These are phyloP conservation scores for Microdon myrmicae DNA, from an alignment of 2,888 invertebrate species.

Conservation along the genomic window DNA sequence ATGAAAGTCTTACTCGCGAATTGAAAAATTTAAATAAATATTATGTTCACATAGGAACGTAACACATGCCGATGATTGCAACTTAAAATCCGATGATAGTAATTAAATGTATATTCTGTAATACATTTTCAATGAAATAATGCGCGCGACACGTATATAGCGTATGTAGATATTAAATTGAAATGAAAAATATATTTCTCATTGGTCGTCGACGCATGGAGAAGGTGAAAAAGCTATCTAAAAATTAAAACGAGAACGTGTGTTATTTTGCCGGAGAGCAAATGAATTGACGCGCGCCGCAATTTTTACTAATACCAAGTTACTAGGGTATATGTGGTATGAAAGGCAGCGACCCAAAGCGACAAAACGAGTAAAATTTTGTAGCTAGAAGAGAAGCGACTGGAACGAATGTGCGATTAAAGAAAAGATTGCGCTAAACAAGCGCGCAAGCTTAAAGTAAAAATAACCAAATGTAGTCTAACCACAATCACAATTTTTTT, in stretches of 20 bases:
- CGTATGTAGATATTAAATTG: constrained; percentile 48
- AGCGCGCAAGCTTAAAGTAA: constrained; percentile 47
- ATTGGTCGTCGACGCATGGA: constrained; percentile 38
- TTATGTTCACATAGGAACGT: too few species aligned
- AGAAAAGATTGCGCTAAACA: constrained; percentile 40
- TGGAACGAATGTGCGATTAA: constrained; percentile 16
- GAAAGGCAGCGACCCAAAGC: constrained; percentile 33
- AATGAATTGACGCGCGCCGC: too few species aligned
- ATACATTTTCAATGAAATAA: too few species aligned
- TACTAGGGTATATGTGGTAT: too few species aligned
- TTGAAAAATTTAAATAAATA: too few species aligned
- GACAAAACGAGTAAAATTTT: constrained; percentile 28
- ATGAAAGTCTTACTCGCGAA: too few species aligned
- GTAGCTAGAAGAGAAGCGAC: constrained; percentile 30
- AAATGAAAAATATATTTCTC: constrained; percentile 37
- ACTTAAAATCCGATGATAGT: too few species aligned
- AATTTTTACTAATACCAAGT: too few species aligned
- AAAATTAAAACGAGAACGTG: too few species aligned
- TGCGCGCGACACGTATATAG: constrained; percentile 50
- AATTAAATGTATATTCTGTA: too few species aligned
- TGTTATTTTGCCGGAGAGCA: too few species aligned
- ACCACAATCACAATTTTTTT: constrained; percentile 46
- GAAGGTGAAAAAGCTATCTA: constrained; percentile 48
- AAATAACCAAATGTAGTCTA: constrained; percentile 51
- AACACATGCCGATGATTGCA: too few species aligned